Evolutionary conservation across 2,888 invertebrate genomes (phyloP), one percentile per base, ranked within the genome.

Genomic region (Drepana falcataria): DNA sequence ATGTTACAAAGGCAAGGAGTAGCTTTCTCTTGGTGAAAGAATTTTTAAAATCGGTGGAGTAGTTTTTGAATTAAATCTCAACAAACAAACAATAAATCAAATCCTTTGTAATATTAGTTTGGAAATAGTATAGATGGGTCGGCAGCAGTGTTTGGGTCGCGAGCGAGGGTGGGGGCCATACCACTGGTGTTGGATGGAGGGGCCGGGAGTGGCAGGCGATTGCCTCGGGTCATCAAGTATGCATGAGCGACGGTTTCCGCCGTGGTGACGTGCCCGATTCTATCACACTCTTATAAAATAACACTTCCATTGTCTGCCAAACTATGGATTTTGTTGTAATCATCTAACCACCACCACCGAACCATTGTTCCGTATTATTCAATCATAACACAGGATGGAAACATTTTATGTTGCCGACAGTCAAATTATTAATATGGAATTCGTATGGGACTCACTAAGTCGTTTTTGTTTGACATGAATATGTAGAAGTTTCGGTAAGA

Each of bases 171-270:
- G 59, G 59, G 57, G 60, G 60, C 59, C 65, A 57, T 60, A 64
- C 58, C 65, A 60, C 63, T 62, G 56, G 59, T 61, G 54, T 61
- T 55, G 61, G 71, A 71, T 71, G 72, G 66, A 64, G 64, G 68
- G 65, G 68, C 37, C 37, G 37, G 37, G 65, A 65, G 63, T 64
- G 65, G 65, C 68, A 58, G 72, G 73, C 69, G 65, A 9, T 9
- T 3, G 44, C 9, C 9, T 7, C 68, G 73, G 71, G 67, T 71
- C 75, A 81, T 83, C 76, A 82, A 75, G 75, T 80, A 79, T 80
- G 74, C 79, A 78, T 77, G 82, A 79, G 69, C 71, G 80, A 60
- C 68, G 71, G 75, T 71, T 80, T 82, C 83, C 81, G 79, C 58
- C 59, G 60, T 57, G 56, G 58, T 51, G 59, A 57, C 58, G 57